Conservation (phyloP, 2,797 vertebrate genomes). For the Microcaecilia unicolor region DNA sequence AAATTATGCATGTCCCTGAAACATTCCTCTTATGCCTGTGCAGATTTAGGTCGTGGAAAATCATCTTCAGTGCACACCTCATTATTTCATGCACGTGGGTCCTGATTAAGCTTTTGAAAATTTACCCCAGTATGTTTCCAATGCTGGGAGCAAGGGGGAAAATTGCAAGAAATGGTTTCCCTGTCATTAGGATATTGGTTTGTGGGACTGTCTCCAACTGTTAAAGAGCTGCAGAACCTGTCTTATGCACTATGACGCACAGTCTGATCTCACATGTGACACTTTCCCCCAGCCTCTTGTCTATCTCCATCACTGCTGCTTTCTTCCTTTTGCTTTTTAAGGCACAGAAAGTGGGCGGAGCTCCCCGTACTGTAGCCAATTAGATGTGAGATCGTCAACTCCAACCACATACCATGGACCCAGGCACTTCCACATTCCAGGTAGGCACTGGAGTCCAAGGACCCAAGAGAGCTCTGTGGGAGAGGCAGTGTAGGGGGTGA, state of each 20-base stretch:
- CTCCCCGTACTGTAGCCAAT: conserved; percentile 93
- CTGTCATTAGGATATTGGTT: background rate
- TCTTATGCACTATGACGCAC: too few species aligned
- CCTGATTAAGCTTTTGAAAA: too few species aligned
- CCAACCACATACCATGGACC: conserved; percentile 94
- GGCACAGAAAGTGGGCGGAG: conserved; percentile 96
- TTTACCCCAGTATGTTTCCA: too few species aligned
- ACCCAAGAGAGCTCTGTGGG: too few species aligned
- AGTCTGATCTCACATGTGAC: rapidly evolving
- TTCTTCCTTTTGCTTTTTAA: conserved; percentile 56
- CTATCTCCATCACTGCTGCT: conserved; percentile 20
- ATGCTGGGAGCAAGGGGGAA: background rate
- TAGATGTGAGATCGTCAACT: conserved; percentile 87
- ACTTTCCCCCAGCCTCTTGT: conserved; percentile 4
- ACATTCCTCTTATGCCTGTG: too few species aligned
- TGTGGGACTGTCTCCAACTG: background rate
- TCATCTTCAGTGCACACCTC: too few species aligned
- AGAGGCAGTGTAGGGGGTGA: too few species aligned
- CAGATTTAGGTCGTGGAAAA: too few species aligned
- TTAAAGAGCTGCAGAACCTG: too few species aligned
- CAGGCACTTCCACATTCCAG: conserved; percentile 98
- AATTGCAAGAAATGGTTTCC: background rate
- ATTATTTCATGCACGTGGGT: too few species aligned
- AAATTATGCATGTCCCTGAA: too few species aligned
- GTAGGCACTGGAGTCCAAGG: conserved; percentile 61